Base-by-base conservation (phyloP, 2,797 vertebrate genomes). In the Gallinago solitaria region DNA sequence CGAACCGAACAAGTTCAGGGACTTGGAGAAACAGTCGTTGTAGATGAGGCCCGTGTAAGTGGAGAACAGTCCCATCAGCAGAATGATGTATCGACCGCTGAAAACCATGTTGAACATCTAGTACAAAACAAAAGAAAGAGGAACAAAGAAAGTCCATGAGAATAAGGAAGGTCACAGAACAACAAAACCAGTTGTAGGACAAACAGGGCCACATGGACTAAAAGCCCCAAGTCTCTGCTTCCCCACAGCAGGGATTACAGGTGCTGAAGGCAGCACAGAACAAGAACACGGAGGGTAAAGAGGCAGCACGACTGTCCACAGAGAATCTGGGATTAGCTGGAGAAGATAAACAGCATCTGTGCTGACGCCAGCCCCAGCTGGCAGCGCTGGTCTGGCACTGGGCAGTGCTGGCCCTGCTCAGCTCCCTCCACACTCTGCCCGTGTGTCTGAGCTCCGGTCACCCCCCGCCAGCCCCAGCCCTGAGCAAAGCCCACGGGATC, bases 11-110 rank as follows among this genome's bases (percentile, higher is more conserved):
- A 99, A 94, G 53, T 99, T 99, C 30, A 99, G 98, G 14, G 99
- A 98, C 96, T 99, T 99, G 95, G 99, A 99, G 98, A 99, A 99
- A 97, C 99, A 99, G 97, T 99, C 99, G 0, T 99, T 99, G 98
- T 99, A 99, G 98, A 99, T 99, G 95, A 99, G 98, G 50, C 99
- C 99, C 0, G 99, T 99, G 97, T 99, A 99, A 18, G 99, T 97
- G 32, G 99, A 99, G 98, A 99, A 99, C 28, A 99, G 28, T 5
- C 99, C 99, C 99, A 99, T 99, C 88, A 99, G 95, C 23, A 99
- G 98, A 95, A 99, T 99, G 90, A 99, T 99, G 98, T 99, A 99
- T 10, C 99, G 98, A 0, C 99, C 99, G 3, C 98, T 98, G 83
- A 99, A 99, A 95, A 99, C 95, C 96, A 99, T 99, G 98, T 92